Percentiles rank a stretch among this genome's conserved stretches.
phyloP scores from a whole-genome alignment of 2,888 invertebrate genomes.

The Phyto melanocephala region DNA sequence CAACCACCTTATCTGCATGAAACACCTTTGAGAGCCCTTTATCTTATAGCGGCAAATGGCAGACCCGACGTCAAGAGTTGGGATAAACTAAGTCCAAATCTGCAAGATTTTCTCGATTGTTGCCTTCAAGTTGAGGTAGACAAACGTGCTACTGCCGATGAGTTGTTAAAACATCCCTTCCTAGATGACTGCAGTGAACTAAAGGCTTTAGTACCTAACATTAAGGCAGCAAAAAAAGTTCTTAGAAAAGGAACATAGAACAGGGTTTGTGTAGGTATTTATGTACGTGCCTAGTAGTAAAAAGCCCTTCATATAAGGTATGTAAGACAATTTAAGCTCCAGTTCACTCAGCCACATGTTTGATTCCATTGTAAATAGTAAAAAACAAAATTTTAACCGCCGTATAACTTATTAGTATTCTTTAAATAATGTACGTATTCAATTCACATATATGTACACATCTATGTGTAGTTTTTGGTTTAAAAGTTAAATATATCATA shows the following conservation, averaged over 20 bases:
- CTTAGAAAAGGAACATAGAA: slow-evolving; percentile 76
- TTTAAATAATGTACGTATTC: slow-evolving; percentile 21
- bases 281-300: slow-evolving; percentile 61
- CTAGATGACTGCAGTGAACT: slow-evolving; percentile 91
- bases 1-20: slow-evolving; percentile 98
- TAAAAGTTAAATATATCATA: slow-evolving; percentile 39
- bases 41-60: slow-evolving; percentile 96
- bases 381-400: slow-evolving; percentile 23
- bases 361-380: slow-evolving; percentile 60
- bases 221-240: slow-evolving; percentile 93
- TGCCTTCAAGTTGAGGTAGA: slow-evolving; percentile 96
- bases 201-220: slow-evolving; percentile 90
- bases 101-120: slow-evolving; percentile 91
- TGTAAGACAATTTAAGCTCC: slow-evolving; percentile 15
- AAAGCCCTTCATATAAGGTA: not conserved
- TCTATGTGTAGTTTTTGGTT: not conserved
- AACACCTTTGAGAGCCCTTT: slow-evolving; percentile 93
- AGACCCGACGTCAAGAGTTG: slow-evolving; percentile 93
- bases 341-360: slow-evolving; percentile 56
- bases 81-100: slow-evolving; percentile 86
- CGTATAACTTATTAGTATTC: slow-evolving; percentile 31
- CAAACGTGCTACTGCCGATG: slow-evolving; percentile 90
- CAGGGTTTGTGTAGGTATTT: slow-evolving; percentile 62
- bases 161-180: slow-evolving; percentile 93
- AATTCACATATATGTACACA: slow-evolving; percentile 1